Evolutionary conservation across 1,140 invertebrate genomes (phyloP).

Genomic region (Ephestia elutella): DNA sequence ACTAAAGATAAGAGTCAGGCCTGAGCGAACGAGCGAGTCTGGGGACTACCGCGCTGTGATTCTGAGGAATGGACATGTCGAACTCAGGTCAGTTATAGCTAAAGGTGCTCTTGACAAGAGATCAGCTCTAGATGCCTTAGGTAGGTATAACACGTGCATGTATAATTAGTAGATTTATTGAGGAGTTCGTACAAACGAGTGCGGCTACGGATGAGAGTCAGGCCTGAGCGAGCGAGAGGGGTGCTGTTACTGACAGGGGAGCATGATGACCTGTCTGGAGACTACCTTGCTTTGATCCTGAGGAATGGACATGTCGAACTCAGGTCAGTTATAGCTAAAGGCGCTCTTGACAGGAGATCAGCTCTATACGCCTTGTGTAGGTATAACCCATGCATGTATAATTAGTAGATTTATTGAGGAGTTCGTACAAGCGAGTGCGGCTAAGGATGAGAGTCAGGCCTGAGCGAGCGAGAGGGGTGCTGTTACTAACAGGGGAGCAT

Average conservation of each 20-base stretch:
- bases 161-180: no score
- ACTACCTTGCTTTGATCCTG: slow-evolving; percentile 92
- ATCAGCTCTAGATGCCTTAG: background rate
- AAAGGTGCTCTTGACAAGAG: background rate
- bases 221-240: slow-evolving; percentile 88
- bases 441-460: slow-evolving; percentile 87
- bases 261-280: slow-evolving; percentile 90
- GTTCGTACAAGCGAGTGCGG: slow-evolving; percentile 88
- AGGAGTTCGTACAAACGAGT: slow-evolving; percentile 90
- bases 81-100: background rate
- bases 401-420: slow-evolving; percentile 85
- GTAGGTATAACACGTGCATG: no score
- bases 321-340: slow-evolving; percentile 79
- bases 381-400: no score
- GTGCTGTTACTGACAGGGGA: slow-evolving; percentile 93
- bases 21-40: slow-evolving; percentile 87
- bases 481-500: slow-evolving; percentile 90
- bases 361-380: background rate
- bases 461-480: slow-evolving; percentile 88
- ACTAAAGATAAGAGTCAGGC: slow-evolving; percentile 85
- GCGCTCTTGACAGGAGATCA: background rate
- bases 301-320: slow-evolving; percentile 93
- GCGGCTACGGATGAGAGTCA: slow-evolving; percentile 84
- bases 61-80: slow-evolving; percentile 10
- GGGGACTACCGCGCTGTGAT: slow-evolving; percentile 92